Conservation (phyloP, 1,140 invertebrate genomes). For the Pachypeltis micranthus region DNA sequence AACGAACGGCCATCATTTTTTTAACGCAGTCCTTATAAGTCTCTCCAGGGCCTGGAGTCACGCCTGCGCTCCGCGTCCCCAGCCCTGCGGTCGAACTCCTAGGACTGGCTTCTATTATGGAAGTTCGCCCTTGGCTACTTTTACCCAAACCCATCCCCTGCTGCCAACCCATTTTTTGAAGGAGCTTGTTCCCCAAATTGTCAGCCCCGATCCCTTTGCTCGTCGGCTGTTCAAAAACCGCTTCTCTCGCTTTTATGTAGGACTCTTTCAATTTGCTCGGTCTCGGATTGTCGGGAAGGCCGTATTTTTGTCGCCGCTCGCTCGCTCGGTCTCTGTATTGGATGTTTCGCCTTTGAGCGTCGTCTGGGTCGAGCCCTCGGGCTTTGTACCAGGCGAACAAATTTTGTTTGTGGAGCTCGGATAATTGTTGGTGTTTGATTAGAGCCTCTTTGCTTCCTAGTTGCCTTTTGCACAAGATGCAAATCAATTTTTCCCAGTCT, state of each 20-base stretch:
- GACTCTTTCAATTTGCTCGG: conserved; percentile 56
- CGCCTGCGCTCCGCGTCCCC: conserved; percentile 57
- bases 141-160: conserved; percentile 90
- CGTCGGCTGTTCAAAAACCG: conserved; percentile 51
- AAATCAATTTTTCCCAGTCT: conserved; percentile 86
- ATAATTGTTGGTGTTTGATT: conserved; percentile 82
- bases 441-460: conserved; percentile 83
- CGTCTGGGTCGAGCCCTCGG: conserved; percentile 41
- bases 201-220: conserved; percentile 66
- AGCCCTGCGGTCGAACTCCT: conserved; percentile 57
- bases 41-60: conserved; percentile 64
- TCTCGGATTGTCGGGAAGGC: conserved; percentile 67
- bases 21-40: conserved; percentile 84
- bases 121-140: conserved; percentile 82
- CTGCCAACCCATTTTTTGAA: conserved; percentile 98
- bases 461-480: conserved; percentile 88
- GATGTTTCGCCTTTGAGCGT: conserved; percentile 40
- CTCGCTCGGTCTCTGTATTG: conserved; percentile 91
- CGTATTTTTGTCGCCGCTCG: conserved; percentile 87
- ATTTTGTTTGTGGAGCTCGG: conserved; percentile 92
- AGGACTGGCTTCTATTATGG: conserved; percentile 68
- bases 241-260: conserved; percentile 45
- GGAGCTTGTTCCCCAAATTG: conserved; percentile 81
- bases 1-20: conserved; percentile 76
- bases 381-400: conserved; percentile 52